phyloP scores from a whole-genome alignment of 1,140 invertebrate species.

The Macrocentrus cingulum region DNA sequence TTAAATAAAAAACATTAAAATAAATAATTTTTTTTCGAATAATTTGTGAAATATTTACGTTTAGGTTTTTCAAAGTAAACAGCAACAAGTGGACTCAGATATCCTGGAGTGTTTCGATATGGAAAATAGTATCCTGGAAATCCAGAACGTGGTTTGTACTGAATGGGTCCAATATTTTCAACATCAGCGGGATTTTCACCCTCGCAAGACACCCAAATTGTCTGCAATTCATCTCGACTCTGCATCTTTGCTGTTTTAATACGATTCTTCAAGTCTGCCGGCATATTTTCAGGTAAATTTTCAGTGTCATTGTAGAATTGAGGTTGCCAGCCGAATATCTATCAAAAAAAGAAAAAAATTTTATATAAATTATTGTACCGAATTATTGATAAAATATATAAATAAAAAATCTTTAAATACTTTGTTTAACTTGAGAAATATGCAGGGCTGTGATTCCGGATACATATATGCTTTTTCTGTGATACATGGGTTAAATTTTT shows the following conservation, averaged over 20 bases:
- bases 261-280: constrained; percentile 71
- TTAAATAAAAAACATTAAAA: neutral
- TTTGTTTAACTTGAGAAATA: constrained; percentile 70
- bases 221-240: constrained; percentile 61
- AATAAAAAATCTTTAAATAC: constrained; percentile 44
- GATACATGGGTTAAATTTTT: constrained; percentile 59
- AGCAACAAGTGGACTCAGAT: constrained; percentile 85
- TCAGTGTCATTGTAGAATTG: constrained; percentile 75
- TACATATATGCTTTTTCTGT: constrained; percentile 63
- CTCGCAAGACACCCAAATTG: constrained; percentile 85
- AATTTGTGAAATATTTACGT: constrained; percentile 68
- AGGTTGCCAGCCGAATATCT: constrained; percentile 83
- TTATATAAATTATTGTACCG: too few species aligned
- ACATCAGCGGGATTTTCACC: constrained; percentile 88
- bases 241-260: constrained; percentile 58
- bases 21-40: neutral
- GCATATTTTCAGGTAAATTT: constrained; percentile 71
- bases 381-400: neutral
- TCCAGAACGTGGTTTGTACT: constrained; percentile 76
- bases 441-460: constrained; percentile 63
- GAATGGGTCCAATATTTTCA: constrained; percentile 84
- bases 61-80: constrained; percentile 81
- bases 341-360: constrained; percentile 27
- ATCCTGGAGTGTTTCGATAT: constrained; percentile 78
- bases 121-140: constrained; percentile 80